Base-by-base conservation (phyloP, 2,888 invertebrate genomes). In the Willowsia nigromaculata region DNA sequence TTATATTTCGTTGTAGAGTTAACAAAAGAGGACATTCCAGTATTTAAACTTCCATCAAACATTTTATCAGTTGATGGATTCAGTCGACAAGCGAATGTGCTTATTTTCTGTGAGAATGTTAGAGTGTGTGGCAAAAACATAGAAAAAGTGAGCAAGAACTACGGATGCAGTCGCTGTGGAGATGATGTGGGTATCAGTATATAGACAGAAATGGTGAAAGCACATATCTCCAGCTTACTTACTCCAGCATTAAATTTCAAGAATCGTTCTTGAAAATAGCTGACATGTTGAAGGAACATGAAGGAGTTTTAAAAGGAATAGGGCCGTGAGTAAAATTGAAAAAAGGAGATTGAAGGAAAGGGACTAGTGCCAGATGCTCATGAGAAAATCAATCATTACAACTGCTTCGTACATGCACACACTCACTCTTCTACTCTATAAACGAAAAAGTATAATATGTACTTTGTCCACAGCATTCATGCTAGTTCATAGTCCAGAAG, bases 381-480 rank as follows among this genome's bases (percentile, higher is more conserved):
- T 30, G 78, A 78, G 78, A 78, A 78, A 78, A 78, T 78, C 78
- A 53, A 78, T 78, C 78, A 78, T 78, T 78, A 78, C 53, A 78
- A 53, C 78, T 43, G 18, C 56, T 56, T 9, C 56, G 22, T 22
- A 15, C 25, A 22, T 1, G 18, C 56, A 56, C 6, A 56, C 56
- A 56, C 56, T 18, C 25, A 56, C 56, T 5, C 37, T 37, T 9
- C 5, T 37, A 37, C 37, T 13, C 43, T 43, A 43, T 43, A 43
- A 43, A 59, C 11, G 25, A 25, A 22, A 22, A 59, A 7, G 22
- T 59, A 18, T 11, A 25, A n/a, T n/a, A 25, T 18, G 7, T 59
- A 25, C 53, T 53, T 18, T n/a, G n/a, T n/a, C n/a, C n/a, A n/a
- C n/a, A n/a, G n/a, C n/a, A n/a, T n/a, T n/a, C n/a, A n/a, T n/a